Evolutionary conservation across 2,797 vertebrate genomes (phyloP).

Genomic region (Typhlichthys eigenmanni): DNA sequence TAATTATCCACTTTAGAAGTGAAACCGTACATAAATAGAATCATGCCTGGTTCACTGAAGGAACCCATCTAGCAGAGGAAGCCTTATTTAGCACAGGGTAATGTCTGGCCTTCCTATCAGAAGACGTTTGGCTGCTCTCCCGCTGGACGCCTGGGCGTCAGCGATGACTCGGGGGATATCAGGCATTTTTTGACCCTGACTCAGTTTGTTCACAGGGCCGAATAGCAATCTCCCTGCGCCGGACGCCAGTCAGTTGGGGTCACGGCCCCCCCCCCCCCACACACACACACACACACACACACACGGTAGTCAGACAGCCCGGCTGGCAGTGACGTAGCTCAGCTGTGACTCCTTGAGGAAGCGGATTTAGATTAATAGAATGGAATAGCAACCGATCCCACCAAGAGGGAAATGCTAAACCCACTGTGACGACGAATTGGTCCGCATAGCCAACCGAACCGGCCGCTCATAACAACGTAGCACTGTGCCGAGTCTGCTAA

Average conservation of each 20-base stretch:
- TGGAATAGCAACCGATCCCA: no score
- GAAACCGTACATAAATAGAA: no score
- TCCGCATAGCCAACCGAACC: no score
- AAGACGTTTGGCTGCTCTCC: no score
- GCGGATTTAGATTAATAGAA: not conserved
- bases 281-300: not conserved
- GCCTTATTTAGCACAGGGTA: no score
- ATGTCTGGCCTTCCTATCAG: no score
- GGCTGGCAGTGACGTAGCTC: conserved; percentile 39
- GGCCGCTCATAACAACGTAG: no score
- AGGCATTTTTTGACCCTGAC: conserved; percentile 63
- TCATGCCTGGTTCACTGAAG: no score
- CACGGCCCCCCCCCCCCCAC: no score
- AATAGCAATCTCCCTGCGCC: conserved; percentile 38
- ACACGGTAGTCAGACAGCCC: conserved; percentile 32
- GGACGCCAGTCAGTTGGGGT: conserved; percentile 52
- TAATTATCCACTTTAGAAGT: no score
- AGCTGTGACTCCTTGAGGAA: conserved; percentile 44
- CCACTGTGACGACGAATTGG: not conserved
- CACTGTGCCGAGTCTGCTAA: no score
- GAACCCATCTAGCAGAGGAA: no score
- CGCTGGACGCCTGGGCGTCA: conserved; percentile 40
- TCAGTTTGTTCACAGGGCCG: conserved; percentile 50
- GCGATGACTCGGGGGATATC: conserved; percentile 68
- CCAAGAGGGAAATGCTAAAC: not conserved